A percentile compares a stretch with the other conserved stretches of the same genome.
phyloP scores from a whole-genome alignment of 2,888 invertebrate species.

The Chorisops tibialis region DNA sequence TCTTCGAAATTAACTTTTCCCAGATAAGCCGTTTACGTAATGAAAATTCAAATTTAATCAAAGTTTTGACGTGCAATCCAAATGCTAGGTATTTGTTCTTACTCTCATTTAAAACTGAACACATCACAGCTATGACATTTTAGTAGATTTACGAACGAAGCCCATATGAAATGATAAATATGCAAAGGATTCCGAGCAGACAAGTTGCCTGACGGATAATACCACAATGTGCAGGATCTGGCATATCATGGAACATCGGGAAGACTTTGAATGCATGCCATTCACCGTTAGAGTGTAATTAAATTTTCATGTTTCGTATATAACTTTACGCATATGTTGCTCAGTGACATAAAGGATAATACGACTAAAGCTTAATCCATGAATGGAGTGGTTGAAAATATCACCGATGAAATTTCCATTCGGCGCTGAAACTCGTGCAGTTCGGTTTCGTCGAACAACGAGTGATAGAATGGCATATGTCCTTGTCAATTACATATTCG shows the following conservation, averaged over 20 bases:
- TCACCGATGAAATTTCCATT: too few relatives aligned
- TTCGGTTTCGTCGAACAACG: too few relatives aligned
- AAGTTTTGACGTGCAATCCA: conserved; percentile 18
- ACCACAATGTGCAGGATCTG: too few relatives aligned
- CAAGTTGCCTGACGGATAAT: too few relatives aligned
- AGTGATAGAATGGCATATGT: too few relatives aligned
- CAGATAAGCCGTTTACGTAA: conserved; percentile 38
- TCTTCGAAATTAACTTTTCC: too few relatives aligned
- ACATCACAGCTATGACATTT: background rate
- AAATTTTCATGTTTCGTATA: conserved; percentile 13
- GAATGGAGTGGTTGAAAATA: too few relatives aligned
- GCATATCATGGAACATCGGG: too few relatives aligned
- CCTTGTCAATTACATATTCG: too few relatives aligned
- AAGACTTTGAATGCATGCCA: conserved; percentile 13
- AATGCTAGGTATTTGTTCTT: background rate
- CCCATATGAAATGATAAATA: conserved; percentile 21
- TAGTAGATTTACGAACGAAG: conserved; percentile 8
- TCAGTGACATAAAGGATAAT: background rate
- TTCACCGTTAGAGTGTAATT: conserved; percentile 18
- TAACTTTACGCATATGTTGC: background rate
- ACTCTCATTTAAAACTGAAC: background rate
- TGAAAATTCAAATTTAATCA: conserved; percentile 40
- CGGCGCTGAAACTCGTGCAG: too few relatives aligned
- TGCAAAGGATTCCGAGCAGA: conserved; percentile 8
- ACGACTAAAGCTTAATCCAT: conserved; percentile 12